Evolutionary conservation across 2,888 invertebrate genomes (phyloP).

Genomic region (Sphecodes monilicornis): DNA sequence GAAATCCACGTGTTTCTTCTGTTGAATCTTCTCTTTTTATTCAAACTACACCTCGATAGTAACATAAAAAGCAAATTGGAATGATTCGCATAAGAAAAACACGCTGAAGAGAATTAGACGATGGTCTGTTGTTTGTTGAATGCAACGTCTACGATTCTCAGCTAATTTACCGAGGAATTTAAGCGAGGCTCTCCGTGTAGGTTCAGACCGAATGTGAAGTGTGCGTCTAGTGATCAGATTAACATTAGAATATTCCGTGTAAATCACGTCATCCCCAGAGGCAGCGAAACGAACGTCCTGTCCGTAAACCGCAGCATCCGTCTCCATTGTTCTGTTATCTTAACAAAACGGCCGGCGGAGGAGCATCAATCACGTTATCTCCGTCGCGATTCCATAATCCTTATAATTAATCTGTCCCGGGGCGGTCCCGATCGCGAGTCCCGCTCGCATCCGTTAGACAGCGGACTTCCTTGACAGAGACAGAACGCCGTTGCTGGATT

Average conservation of each 20-base stretch:
- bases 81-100: not conserved
- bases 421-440: conserved; percentile 29
- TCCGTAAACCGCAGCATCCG: not conserved
- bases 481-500: conserved; percentile 49
- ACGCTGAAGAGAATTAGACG: not conserved
- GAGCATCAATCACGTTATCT: conserved; percentile 45
- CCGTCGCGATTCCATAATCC: conserved; percentile 45
- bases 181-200: not conserved
- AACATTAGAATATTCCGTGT: conserved; percentile 20
- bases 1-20: not conserved
- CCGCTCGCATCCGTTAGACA: conserved; percentile 29
- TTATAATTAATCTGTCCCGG: conserved; percentile 50
- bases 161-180: not conserved
- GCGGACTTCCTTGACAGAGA: conserved; percentile 56
- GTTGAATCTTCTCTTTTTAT: not conserved
- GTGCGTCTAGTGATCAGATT: conserved; percentile 1
- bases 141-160: not conserved
- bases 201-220: not conserved
- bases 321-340: conserved; percentile 36
- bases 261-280: conserved; percentile 1
- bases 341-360: conserved; percentile 30
- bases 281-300: conserved; percentile 6
- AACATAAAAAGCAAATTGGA: too few species aligned
- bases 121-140: not conserved
- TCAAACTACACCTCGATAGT: not conserved